A percentile compares a stretch with the other conserved stretches of the same genome.
phyloP scores from a whole-genome alignment of 2,888 invertebrate genomes.

The Morpho helenor region DNA sequence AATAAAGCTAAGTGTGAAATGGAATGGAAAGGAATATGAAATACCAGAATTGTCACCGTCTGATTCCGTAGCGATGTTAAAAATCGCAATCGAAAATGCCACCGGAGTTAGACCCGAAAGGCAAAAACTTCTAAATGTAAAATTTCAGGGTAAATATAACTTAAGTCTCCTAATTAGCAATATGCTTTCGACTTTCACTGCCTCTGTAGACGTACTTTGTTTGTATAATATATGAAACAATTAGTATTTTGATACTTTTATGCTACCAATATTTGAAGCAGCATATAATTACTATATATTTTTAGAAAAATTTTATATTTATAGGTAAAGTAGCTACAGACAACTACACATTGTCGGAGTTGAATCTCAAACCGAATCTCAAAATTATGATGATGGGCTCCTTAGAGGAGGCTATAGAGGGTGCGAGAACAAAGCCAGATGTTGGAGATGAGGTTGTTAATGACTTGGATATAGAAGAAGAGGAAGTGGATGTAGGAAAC shows the following conservation, averaged over 20 bases:
- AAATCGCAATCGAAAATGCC: constrained; percentile 90
- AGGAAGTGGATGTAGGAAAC: constrained; percentile 81
- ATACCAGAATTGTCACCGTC: constrained; percentile 86
- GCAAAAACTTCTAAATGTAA: constrained; percentile 95
- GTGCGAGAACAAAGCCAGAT: constrained; percentile 88
- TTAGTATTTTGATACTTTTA: too few relatives aligned
- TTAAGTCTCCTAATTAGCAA: not conserved
- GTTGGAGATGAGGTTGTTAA: constrained; percentile 93
- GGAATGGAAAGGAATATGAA: constrained; percentile 94
- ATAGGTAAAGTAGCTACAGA: constrained; percentile 93
- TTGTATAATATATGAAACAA: too few relatives aligned
- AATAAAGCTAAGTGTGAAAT: constrained; percentile 87
- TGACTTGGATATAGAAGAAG: constrained; percentile 94
- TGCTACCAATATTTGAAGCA: too few relatives aligned
- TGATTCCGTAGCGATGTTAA: constrained; percentile 90
- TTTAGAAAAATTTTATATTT: not conserved
- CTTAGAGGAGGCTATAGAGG: constrained; percentile 93
- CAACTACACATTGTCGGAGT: constrained; percentile 84
- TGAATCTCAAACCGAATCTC: constrained; percentile 91
- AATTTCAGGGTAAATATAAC: constrained; percentile 87
- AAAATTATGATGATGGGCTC: constrained; percentile 99
- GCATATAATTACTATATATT: too few relatives aligned
- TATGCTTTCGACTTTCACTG: too few relatives aligned
- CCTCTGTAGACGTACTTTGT: too few relatives aligned
- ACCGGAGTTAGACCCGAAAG: constrained; percentile 95